Conservation (phyloP, 2,113 vertebrate species). For the Psophia crepitans region DNA sequence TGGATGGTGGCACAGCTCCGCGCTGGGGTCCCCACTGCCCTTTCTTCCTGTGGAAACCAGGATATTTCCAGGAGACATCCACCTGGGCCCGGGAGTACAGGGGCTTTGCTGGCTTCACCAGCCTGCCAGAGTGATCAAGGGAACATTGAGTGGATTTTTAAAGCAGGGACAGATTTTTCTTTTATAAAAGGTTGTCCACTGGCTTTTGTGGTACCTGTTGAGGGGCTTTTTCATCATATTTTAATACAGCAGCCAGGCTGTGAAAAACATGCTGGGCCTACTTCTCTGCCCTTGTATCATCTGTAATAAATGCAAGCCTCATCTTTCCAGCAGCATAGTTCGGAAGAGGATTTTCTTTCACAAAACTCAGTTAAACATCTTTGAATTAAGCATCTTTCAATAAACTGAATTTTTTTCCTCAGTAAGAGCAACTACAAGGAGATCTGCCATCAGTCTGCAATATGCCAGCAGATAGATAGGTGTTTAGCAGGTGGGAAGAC, state of each 20-base stretch:
- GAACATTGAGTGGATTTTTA: neutral
- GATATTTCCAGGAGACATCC: neutral
- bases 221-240: neutral
- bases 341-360: neutral
- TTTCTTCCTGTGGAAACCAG: neutral
- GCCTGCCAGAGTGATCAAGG: neutral
- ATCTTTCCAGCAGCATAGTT: neutral
- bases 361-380: neutral
- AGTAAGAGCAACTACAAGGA: neutral
- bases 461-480: neutral
- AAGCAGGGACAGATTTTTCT: neutral
- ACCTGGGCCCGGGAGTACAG: neutral
- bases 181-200: neutral
- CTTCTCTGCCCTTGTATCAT: neutral
- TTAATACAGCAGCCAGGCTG: neutral
- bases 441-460: neutral
- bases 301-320: neutral
- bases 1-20: neutral
- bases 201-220: neutral
- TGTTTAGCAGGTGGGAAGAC: neutral
- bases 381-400: neutral
- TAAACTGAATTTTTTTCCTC: neutral
- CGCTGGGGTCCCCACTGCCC: neutral
- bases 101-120: neutral
- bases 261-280: neutral